Conservation (phyloP, 1,140 invertebrate genomes). For the Holcopasites calliopsidis region DNA sequence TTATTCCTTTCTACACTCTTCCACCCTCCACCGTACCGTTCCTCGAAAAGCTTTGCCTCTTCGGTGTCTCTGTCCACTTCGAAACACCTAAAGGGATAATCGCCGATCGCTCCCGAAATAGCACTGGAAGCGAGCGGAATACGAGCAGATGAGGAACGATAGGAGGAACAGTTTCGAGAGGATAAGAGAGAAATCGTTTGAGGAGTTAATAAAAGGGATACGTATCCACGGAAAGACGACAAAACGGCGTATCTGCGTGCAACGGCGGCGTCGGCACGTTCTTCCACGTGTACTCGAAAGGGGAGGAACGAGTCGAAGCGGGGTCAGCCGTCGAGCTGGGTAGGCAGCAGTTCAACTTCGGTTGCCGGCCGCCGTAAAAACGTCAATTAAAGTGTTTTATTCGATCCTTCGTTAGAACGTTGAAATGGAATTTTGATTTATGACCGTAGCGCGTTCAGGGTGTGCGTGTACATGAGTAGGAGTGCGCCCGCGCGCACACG, state of each 20-base stretch:
- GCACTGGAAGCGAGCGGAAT: too few relatives aligned
- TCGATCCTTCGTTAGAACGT: constrained; percentile 81
- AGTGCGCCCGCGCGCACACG: constrained; percentile 62
- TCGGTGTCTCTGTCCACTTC: not conserved
- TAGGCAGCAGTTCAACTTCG: constrained; percentile 74
- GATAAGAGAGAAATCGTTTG: not conserved
- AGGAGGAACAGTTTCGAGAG: not conserved
- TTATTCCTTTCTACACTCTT: not conserved
- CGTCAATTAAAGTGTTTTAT: constrained; percentile 81
- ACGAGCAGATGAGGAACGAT: too few relatives aligned
- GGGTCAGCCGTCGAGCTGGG: constrained; percentile 67
- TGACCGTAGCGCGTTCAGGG: constrained; percentile 57
- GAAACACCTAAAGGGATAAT: too few relatives aligned
- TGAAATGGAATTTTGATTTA: constrained; percentile 81
- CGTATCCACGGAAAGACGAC: constrained; percentile 5
- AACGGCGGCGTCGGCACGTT: constrained; percentile 1
- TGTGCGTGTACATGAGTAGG: constrained; percentile 50
- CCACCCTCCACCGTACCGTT: not conserved
- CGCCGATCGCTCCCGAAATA: too few relatives aligned
- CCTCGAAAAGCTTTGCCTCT: not conserved
- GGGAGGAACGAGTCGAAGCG: constrained; percentile 52
- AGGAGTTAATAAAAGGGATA: not conserved
- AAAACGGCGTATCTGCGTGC: constrained; percentile 8
- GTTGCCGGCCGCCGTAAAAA: constrained; percentile 80
- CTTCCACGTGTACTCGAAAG: constrained; percentile 38